Evolutionary conservation across 1,140 invertebrate genomes (phyloP).

Genomic region (Achatina immaculata): DNA sequence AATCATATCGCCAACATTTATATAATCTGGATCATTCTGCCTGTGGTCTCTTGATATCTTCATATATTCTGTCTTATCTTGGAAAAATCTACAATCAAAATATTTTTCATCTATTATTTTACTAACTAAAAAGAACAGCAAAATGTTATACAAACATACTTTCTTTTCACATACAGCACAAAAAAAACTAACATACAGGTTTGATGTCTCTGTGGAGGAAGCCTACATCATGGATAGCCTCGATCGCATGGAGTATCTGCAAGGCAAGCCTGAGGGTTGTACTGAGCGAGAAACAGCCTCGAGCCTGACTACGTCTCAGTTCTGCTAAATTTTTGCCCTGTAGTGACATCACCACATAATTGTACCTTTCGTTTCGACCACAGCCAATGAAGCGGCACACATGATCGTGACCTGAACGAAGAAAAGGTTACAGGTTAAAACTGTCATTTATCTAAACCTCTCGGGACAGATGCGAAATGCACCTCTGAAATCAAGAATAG

Average conservation of each 20-base stretch:
- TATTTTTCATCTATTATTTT: too few species aligned
- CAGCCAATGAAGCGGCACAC: constrained; percentile 98
- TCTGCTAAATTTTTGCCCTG: constrained; percentile 99
- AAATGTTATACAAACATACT: too few species aligned
- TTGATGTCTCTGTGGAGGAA: constrained; percentile 99
- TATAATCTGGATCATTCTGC: too few species aligned
- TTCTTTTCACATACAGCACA: background rate
- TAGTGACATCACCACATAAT: constrained; percentile 99
- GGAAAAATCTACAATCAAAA: too few species aligned
- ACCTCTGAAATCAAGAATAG: too few species aligned
- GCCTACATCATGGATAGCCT: constrained; percentile 98
- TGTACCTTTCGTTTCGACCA: constrained; percentile 98
- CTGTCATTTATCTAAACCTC: too few species aligned
- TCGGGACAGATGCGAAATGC: too few species aligned
- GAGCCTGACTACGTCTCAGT: constrained; percentile 90
- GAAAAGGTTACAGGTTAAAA: background rate
- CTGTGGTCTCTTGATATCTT: too few species aligned
- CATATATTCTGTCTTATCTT: too few species aligned
- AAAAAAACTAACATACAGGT: constrained; percentile 81
- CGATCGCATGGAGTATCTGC: constrained; percentile 98
- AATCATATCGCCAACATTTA: too few species aligned
- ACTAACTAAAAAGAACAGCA: too few species aligned
- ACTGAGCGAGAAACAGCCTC: constrained; percentile 95
- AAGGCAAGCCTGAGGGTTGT: constrained; percentile 94
- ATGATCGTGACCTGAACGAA: constrained; percentile 86